Conservation (phyloP, 64 coral and sea anemone species). For the Pachyseris speciosa region DNA sequence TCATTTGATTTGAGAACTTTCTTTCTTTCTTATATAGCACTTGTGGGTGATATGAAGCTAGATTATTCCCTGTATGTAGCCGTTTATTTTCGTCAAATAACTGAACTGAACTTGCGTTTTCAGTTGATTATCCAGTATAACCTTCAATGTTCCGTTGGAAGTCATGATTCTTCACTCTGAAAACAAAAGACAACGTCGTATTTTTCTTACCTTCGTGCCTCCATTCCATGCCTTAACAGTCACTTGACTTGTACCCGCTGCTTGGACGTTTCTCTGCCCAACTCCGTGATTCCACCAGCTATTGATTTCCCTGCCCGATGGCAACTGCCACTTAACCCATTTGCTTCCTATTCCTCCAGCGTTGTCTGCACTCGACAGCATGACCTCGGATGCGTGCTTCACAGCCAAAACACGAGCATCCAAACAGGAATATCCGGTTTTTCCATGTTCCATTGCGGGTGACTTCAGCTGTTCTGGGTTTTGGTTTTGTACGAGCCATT, state of each 20-base stretch:
- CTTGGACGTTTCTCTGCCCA: constrained; percentile 10
- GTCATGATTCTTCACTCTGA: no score
- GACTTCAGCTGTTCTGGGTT: constrained; percentile 15
- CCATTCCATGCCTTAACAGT: constrained; percentile 58
- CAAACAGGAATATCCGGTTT: constrained; percentile 21
- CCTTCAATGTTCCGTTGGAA: no score
- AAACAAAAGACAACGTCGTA: no score
- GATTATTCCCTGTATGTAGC: no score
- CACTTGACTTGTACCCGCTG: not conserved
- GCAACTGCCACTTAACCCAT: constrained; percentile 71
- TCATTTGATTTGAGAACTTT: no score
- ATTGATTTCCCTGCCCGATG: constrained; percentile 32
- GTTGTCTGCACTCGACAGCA: constrained; percentile 61
- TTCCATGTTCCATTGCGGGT: not conserved
- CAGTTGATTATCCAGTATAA: no score
- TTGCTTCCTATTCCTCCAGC: constrained; percentile 49
- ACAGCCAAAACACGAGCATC: constrained; percentile 51
- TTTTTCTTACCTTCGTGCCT: constrained; percentile 7
- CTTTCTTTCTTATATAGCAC: no score
- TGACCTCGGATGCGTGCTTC: constrained; percentile 38
- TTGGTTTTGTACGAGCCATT: constrained; percentile 44
- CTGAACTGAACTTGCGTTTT: no score
- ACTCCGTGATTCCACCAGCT: constrained; percentile 67
- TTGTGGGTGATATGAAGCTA: no score
- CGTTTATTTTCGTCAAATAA: no score